These are phyloP conservation scores for Apus apus DNA, from an alignment of 2,113 vertebrate species.

Conservation along the genomic window DNA sequence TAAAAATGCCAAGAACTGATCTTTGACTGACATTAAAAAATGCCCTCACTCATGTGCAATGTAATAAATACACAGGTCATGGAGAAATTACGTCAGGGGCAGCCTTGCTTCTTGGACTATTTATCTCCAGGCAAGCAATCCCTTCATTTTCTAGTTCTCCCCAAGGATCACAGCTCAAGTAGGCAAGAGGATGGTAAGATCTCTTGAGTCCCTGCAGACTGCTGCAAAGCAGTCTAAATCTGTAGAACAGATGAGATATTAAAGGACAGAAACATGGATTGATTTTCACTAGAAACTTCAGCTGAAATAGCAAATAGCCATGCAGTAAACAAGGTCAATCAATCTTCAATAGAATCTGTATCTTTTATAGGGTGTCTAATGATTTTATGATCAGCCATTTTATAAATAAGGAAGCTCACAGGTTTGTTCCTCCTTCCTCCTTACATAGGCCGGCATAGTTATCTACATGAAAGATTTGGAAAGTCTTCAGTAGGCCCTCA, in stretches of 20 bases:
- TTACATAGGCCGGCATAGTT: neutral
- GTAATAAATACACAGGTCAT: neutral
- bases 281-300: neutral
- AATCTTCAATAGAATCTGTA: neutral
- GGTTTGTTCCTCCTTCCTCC: neutral
- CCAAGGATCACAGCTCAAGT: neutral
- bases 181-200: neutral
- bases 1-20: neutral
- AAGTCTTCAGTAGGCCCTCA: neutral
- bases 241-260: neutral
- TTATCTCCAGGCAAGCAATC: neutral
- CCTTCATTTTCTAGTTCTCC: neutral
- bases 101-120: neutral
- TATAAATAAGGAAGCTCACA: neutral
- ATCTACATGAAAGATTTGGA: neutral
- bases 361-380: neutral
- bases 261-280: neutral
- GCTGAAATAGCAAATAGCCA: neutral
- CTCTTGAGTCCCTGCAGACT: neutral
- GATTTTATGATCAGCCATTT: neutral
- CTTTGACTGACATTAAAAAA: neutral
- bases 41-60: neutral
- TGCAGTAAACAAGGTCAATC: neutral
- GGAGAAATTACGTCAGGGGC: neutral
- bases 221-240: neutral